Evolutionary conservation across 2,113 vertebrate genomes (phyloP), one percentile per base, ranked within the genome.

Genomic region (Tylochromis polylepis): DNA sequence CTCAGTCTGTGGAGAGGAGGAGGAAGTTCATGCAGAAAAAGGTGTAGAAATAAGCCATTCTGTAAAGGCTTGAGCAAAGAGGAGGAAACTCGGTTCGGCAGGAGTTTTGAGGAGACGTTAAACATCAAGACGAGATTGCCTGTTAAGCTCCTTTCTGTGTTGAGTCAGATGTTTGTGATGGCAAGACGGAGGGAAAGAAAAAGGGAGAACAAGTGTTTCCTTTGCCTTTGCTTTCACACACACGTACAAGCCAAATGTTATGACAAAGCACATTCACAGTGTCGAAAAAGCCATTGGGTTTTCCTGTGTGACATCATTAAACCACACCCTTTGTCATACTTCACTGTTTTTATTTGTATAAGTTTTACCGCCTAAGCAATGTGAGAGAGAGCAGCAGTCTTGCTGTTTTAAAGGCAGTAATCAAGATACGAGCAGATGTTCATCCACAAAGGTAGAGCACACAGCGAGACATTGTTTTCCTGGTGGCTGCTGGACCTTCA

Each of bases 251-350:
- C 36, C 72, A 87, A 87, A 84, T 85, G 62, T 85, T 58, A 90
- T 92, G 87, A 90, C 85, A 81, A 22, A 22, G 72, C 85, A 87
- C 84, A 89, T 90, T 93, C 24, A 86, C 31, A 87, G 58, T 53
- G 85, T 85, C 79, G 58, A 53, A 85, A 70, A 75, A 53, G 81
- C 78, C 46, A 59, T 59, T 81, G 46, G 79, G 85, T 55, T 94
- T 93, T 95, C 89, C 93, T 93, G 83, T 85, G 46, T 94, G 87
- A 92, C 92, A 87, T 92, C 85, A 93, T 55, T 46, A 88, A 93
- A 86, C 93, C 87, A 59, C 65, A 3, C 85, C 85, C 56, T 89
- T 72, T 85, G 49, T 41, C 80, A 51, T 18, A 16, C 59, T 59
- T 49, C 8, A 34, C 77, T 49, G 14, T 75, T 70, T 85, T 18